Percentiles rank a stretch among this genome's conserved stretches.
These are phyloP conservation scores for Cephus pulcher DNA, from an alignment of 2,888 invertebrate species.

Conservation along the genomic window DNA sequence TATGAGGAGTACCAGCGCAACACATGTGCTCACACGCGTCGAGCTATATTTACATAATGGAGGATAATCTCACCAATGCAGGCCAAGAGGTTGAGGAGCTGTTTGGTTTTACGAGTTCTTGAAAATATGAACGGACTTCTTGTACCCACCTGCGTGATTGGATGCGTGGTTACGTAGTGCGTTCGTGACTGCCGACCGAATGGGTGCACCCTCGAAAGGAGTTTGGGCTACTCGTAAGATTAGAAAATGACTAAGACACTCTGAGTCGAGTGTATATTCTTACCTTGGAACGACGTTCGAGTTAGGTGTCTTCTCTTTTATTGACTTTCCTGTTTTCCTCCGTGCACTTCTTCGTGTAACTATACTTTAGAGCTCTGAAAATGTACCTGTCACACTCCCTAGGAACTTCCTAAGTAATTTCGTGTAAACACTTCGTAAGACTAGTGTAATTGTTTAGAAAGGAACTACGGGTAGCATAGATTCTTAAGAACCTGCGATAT, in stretches of 20 bases:
- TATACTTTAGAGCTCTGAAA: neutral
- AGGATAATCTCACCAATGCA: neutral
- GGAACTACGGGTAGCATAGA: neutral
- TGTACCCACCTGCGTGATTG: neutral
- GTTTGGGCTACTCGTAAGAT: neutral
- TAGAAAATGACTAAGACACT: neutral
- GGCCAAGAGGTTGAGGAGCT: neutral
- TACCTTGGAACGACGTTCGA: neutral
- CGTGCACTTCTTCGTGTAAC: neutral
- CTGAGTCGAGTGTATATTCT: neutral
- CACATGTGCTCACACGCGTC: neutral
- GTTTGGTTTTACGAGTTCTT: neutral
- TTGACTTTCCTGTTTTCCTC: neutral
- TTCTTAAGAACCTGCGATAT: neutral
- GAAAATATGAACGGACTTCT: neutral
- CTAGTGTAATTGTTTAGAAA: neutral
- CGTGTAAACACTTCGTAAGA: neutral
- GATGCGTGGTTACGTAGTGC: neutral
- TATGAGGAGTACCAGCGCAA: neutral
- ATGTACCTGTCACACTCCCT: neutral
- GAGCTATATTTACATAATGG: conserved; percentile 3
- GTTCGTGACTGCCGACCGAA: neutral
- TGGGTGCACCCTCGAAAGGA: neutral
- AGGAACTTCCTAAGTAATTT: neutral
- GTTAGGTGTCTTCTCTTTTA: neutral